Percentiles rank a stretch among this genome's conserved stretches.
phyloP scores from a whole-genome alignment of 2,113 vertebrate species.

The Proteles cristata region DNA sequence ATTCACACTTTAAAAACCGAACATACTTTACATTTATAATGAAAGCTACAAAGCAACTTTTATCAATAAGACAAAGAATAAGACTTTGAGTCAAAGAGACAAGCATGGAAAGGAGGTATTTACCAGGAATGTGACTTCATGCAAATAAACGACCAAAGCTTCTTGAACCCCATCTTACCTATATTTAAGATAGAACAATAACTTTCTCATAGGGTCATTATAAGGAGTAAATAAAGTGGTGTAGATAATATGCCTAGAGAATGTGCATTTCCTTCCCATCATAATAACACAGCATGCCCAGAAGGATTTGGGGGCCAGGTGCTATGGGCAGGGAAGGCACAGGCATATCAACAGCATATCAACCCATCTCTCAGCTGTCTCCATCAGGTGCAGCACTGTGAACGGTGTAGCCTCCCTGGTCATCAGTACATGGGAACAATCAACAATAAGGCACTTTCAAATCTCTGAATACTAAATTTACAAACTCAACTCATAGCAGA shows the following conservation, averaged over 20 bases:
- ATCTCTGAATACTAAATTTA: background rate
- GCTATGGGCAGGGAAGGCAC: background rate
- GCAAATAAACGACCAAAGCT: background rate
- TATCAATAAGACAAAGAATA: conserved; percentile 17
- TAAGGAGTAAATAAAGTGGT: background rate
- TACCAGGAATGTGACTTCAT: background rate
- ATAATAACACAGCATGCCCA: background rate
- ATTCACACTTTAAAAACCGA: background rate
- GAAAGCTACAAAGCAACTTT: conserved; percentile 43
- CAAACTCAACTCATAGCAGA: conserved; percentile 21
- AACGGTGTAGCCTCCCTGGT: background rate
- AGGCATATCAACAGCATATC: background rate
- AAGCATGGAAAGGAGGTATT: background rate
- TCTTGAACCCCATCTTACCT: background rate
- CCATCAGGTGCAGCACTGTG: background rate
- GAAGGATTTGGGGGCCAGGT: background rate
- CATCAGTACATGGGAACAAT: background rate
- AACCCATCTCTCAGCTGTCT: background rate
- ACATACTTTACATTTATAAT: background rate
- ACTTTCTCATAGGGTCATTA: background rate
- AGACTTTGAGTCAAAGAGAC: background rate
- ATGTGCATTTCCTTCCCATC: background rate
- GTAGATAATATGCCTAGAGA: background rate
- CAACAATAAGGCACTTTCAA: background rate
- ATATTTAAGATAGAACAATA: background rate